These are phyloP conservation scores for Danio albolineatus DNA, from an alignment of 2,797 vertebrate species.

Conservation along the genomic window DNA sequence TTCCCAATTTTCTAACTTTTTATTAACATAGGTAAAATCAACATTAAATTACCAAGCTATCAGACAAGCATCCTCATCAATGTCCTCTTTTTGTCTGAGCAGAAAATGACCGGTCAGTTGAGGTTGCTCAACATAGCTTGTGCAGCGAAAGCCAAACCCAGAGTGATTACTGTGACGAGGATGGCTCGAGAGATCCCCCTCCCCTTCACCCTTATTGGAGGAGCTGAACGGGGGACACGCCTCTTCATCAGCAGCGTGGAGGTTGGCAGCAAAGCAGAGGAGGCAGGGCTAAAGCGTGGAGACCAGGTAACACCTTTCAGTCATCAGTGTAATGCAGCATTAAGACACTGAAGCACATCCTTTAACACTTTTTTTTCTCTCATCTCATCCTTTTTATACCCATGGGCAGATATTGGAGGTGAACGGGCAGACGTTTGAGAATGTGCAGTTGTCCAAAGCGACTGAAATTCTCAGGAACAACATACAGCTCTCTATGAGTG, in stretches of 20 bases:
- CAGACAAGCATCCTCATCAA: background rate
- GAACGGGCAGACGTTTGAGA: conserved; percentile 99
- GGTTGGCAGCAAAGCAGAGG: conserved; percentile 92
- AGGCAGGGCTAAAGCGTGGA: conserved; percentile 95
- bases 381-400: too few relatives aligned
- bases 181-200: conserved; percentile 91
- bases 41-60: background rate
- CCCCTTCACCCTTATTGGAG: conserved; percentile 93
- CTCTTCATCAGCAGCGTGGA: conserved; percentile 96
- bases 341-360: background rate
- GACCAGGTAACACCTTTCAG: conserved; percentile 85
- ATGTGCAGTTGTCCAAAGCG: conserved; percentile 96
- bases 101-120: conserved; percentile 99
- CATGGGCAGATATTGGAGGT: conserved; percentile 91
- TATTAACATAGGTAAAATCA: background rate
- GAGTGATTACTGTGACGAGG: conserved; percentile 92
- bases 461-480: conserved; percentile 98
- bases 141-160: conserved; percentile 96
- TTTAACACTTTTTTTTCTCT: background rate
- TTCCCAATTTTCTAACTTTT: background rate
- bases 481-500: conserved; percentile 97
- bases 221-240: conserved; percentile 95
- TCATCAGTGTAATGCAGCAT: background rate
- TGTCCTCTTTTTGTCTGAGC: conserved; percentile 9
- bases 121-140: conserved; percentile 98